phyloP scores from a whole-genome alignment of 2,888 invertebrate genomes.

The Protonemura montana region DNA sequence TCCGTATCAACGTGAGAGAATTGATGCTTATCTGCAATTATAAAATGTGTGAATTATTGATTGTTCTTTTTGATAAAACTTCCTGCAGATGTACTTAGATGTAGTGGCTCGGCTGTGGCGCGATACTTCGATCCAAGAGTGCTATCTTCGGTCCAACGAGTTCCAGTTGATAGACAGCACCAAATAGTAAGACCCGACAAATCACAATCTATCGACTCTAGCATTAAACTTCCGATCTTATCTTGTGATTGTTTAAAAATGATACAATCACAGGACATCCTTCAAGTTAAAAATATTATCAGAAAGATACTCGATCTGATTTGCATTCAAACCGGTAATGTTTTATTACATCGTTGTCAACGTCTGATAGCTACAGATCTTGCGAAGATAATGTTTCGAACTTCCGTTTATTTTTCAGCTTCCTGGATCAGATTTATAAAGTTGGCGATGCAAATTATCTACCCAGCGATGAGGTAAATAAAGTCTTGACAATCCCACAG shows the following conservation, averaged over 20 bases:
- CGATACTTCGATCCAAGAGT: constrained; percentile 74
- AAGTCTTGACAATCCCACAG: not conserved
- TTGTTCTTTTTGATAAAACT: not conserved
- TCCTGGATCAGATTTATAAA: constrained; percentile 74
- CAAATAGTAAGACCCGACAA: constrained; percentile 73
- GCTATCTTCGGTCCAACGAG: constrained; percentile 75
- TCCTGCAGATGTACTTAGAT: constrained; percentile 73
- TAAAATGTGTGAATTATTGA: too few relatives aligned
- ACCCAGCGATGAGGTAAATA: constrained; percentile 67
- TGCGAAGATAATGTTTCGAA: not conserved
- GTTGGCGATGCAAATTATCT: constrained; percentile 71
- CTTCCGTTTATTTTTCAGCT: constrained; percentile 65
- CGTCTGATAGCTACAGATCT: not conserved
- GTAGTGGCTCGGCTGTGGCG: constrained; percentile 73
- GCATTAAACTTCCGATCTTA: not conserved
- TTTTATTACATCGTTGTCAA: not conserved
- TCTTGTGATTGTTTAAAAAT: constrained; percentile 15
- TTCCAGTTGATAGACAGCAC: constrained; percentile 83
- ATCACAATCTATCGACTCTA: not conserved
- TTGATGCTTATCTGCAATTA: not conserved
- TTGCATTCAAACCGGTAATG: too few relatives aligned
- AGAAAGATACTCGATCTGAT: too few relatives aligned
- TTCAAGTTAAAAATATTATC: constrained; percentile 36
- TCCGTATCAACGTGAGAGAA: not conserved
- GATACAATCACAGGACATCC: not conserved